Base-by-base conservation (phyloP, 1,140 invertebrate species). In the Zaprionus inermis region DNA sequence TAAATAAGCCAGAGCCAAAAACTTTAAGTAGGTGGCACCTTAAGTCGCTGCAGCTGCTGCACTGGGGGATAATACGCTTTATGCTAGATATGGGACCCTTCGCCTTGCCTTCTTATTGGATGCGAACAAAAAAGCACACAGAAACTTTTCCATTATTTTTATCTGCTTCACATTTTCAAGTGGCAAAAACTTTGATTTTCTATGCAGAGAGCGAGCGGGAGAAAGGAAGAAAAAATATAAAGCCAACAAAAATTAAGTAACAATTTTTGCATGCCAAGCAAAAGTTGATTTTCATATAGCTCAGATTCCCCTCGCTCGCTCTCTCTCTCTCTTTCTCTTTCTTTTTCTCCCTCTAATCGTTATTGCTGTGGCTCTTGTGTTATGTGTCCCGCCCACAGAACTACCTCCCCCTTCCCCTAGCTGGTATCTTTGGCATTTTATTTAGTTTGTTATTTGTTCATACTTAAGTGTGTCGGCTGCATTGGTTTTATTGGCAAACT, bases 391-490 rank as follows among this genome's bases (percentile, higher is more conserved):
- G 75, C 75, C 63, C 75, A 81, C 73, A 59, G 66, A 76, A 74
- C 77, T 20, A 65, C 65, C 78, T 67, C 67, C 59, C 65, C 24
- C 22, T 4, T 59, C 78, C 76, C 72, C 55, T 70, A 36, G 74
- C 56, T 85, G 69, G 65, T 85, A 73, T 85, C 82, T 81, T 67
- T 83, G 76, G 59, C 79, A 74, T 88, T 88, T 88, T 88, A 88
- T 88, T 88, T 88, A 88, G 83, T 88, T 88, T 88, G 72, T 88
- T 88, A 88, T 88, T 88, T 88, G 83, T 88, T 83, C 83, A 82
- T 86, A 88, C 83, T 88, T 88, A 88, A 88, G 83, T 88, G 83
- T 88, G 76, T 88, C 79, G 83, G 79, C 63, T 88, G 83, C 82
- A 88, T 88, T 88, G 83, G 79, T 88, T 88, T 88, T 88, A 88